A percentile compares a stretch with the other conserved stretches of the same genome.
Evolutionary conservation across 1,140 invertebrate genomes (phyloP).

Genomic region (Scaptomyza graminum): DNA sequence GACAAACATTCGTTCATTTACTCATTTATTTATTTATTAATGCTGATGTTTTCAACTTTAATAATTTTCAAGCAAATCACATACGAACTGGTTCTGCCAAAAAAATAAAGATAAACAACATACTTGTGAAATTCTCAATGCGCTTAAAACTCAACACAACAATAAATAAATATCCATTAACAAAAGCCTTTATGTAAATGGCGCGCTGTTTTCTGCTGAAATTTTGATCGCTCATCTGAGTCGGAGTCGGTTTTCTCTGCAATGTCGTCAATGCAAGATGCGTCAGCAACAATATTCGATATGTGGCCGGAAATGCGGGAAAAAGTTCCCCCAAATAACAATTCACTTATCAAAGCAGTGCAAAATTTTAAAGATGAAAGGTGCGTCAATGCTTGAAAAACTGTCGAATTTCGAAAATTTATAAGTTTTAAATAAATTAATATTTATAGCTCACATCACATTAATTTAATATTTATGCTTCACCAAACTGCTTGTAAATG

Average conservation of each 20-base stretch:
- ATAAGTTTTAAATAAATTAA: no score
- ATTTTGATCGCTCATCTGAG: slow-evolving; percentile 44
- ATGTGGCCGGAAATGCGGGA: slow-evolving; percentile 59
- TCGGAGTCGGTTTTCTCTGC: slow-evolving; percentile 38
- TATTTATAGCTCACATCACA: no score
- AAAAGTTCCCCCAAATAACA: slow-evolving; percentile 27
- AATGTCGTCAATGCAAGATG: slow-evolving; percentile 53
- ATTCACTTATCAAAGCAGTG: slow-evolving; percentile 1
- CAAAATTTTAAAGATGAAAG: slow-evolving; percentile 30
- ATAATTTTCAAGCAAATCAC: slow-evolving; percentile 23
- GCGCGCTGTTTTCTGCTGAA: slow-evolving; percentile 29
- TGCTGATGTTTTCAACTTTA: slow-evolving; percentile 1
- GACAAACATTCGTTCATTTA: slow-evolving; percentile 11
- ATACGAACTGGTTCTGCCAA: slow-evolving; percentile 34
- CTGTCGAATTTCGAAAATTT: no score
- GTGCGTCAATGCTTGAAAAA: slow-evolving; percentile 34
- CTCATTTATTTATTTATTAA: not conserved
- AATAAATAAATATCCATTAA: slow-evolving; percentile 2
- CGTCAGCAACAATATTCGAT: slow-evolving; percentile 53
- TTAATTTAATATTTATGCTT: no score
- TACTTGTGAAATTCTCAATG: slow-evolving; percentile 45
- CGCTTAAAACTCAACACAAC: slow-evolving; percentile 24
- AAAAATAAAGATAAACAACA: slow-evolving; percentile 37
- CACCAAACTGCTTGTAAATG: no score
- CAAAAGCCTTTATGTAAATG: slow-evolving; percentile 13